A percentile compares a stretch with the other conserved stretches of the same genome.
These are phyloP conservation scores for Sebastes diaconus DNA, from an alignment of 2,797 vertebrate genomes.

Conservation along the genomic window DNA sequence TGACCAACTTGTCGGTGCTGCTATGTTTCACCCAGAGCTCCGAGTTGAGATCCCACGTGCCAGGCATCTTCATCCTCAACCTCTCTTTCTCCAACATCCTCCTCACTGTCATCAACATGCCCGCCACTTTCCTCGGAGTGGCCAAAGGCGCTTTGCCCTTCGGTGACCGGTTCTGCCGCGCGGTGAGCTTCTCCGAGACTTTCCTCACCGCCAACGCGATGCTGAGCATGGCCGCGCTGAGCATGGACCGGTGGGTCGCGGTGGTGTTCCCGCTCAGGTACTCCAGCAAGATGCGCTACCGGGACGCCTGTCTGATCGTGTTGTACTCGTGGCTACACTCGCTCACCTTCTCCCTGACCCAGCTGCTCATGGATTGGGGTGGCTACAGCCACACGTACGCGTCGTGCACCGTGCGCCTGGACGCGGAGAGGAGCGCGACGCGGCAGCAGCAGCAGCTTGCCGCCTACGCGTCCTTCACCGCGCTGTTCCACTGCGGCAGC, in stretches of 20 bases:
- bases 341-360: conserved; percentile 77
- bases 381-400: conserved; percentile 83
- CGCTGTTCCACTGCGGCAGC: conserved; percentile 80
- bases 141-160: conserved; percentile 70
- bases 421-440: conserved; percentile 32
- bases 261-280: conserved; percentile 85
- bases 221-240: conserved; percentile 86
- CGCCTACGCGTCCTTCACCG: conserved; percentile 80
- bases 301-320: conserved; percentile 81
- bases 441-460: background rate
- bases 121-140: conserved; percentile 80
- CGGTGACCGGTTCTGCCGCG: conserved; percentile 75
- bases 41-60: conserved; percentile 83
- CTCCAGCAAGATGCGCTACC: conserved; percentile 84
- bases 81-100: conserved; percentile 86
- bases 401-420: conserved; percentile 81
- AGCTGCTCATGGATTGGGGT: conserved; percentile 82
- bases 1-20: conserved; percentile 84
- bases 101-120: conserved; percentile 82
- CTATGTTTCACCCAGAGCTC: conserved; percentile 84
- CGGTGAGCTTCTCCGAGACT: conserved; percentile 82
- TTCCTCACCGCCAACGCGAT: conserved; percentile 83
- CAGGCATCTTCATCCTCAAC: conserved; percentile 84
- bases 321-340: conserved; percentile 84
- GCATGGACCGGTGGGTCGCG: conserved; percentile 86